A percentile compares a stretch with the other conserved stretches of the same genome.
phyloP scores from a whole-genome alignment of 1,140 invertebrate genomes.

The Tyrophagus putrescentiae region DNA sequence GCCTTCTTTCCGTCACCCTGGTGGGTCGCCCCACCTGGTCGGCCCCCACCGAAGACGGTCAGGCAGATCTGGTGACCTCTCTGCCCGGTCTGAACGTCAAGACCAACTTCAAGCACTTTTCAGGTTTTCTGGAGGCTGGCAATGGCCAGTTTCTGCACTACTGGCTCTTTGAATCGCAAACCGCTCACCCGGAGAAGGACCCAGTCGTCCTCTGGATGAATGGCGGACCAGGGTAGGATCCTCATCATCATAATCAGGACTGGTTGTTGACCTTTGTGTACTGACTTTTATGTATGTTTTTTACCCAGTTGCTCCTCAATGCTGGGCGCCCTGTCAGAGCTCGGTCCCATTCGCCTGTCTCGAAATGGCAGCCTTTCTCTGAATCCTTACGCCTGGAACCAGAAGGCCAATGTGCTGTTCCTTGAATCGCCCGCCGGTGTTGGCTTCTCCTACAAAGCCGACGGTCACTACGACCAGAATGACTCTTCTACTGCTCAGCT shows the following conservation, averaged over 20 bases:
- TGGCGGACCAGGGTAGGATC: slow-evolving; percentile 44
- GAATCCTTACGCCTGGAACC: slow-evolving; percentile 40
- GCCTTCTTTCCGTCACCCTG: not conserved
- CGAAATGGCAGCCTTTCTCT: slow-evolving; percentile 33
- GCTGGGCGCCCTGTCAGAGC: slow-evolving; percentile 38
- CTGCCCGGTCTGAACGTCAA: slow-evolving; percentile 29
- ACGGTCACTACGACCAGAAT: slow-evolving; percentile 38
- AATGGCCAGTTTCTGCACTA: slow-evolving; percentile 29
- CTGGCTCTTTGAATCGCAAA: slow-evolving; percentile 40
- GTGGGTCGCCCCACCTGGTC: not conserved
- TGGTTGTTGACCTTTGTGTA: too few relatives aligned
- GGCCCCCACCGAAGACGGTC: not conserved
- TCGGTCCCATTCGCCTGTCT: slow-evolving; percentile 39
- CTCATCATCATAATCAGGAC: too few relatives aligned
- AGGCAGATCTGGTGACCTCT: slow-evolving; percentile 26
- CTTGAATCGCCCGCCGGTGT: slow-evolving; percentile 43
- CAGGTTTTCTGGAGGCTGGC: slow-evolving; percentile 31
- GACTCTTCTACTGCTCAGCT: slow-evolving; percentile 33
- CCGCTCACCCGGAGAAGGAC: slow-evolving; percentile 35
- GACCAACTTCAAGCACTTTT: slow-evolving; percentile 29
- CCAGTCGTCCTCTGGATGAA: slow-evolving; percentile 43
- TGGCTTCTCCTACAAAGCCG: slow-evolving; percentile 41
- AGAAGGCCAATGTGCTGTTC: slow-evolving; percentile 57
- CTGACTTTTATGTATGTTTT: too few relatives aligned
- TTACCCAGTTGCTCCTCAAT: slow-evolving; percentile 42